Evolutionary conservation across 92 coral and sea anemone species (phyloP), one percentile per base, ranked within the genome.

Genomic region (Epizoanthus scotinus): DNA sequence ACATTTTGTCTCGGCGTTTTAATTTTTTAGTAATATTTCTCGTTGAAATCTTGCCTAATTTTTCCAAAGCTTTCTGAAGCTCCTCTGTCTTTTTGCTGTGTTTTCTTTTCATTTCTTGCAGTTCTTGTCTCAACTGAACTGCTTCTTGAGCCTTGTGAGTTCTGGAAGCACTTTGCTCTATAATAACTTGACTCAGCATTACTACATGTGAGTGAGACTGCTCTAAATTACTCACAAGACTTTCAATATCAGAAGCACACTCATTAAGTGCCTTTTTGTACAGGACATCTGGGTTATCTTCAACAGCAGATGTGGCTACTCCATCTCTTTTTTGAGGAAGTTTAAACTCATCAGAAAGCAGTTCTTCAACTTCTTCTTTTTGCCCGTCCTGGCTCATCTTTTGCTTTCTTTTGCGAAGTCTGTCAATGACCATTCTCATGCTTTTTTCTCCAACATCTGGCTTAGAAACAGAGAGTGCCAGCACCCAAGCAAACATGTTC

Each of bases 11-110:
- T n/a, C 29, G 90, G 24, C 49, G 49, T 67, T 67, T 67, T n/a
- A 67, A 8, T 67, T 22, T 67, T 67, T 40, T 67, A 20, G 40
- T 67, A 3, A 67, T 55, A 67, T 67, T 36, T 24, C 57, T 68
- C 5, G 58, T 68, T 7, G 57, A 68, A 21, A 68, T 5, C 73
- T n/a, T 68, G 73, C 73, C 73, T 68, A 68, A 68, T 44, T 68
- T 67, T 68, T 68, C 56, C 73, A 68, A 40, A 38, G 73, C 73
- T 19, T 40, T 68, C 18, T 68, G 73, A 68, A 68, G 73, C 56
- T 68, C 55, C 36, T 47, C 60, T 8, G 75, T 47, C 55, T 70
- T 70, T 44, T 24, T 44, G 55, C 27, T 70, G 29, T 70, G 55
- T 20, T 70, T 70, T 44, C 18, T 47, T 70, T 70, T 70, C 75